Conservation (phyloP, 2,888 invertebrate species). For the Acrocyrtus sp. region DNA sequence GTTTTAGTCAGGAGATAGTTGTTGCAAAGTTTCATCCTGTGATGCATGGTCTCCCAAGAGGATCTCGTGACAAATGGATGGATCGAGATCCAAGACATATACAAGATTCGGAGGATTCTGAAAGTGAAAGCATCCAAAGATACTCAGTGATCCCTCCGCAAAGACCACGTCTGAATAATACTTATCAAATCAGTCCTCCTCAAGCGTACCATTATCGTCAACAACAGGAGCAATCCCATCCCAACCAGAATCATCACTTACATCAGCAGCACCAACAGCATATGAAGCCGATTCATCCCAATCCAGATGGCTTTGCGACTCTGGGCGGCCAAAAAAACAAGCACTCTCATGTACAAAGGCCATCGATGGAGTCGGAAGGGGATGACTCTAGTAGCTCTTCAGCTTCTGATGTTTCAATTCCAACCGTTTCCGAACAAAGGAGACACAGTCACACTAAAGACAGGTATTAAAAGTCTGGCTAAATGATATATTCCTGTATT, state of each 20-base stretch:
- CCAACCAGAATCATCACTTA: constrained; percentile 33
- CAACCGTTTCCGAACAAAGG: constrained; percentile 22
- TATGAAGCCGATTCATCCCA: constrained; percentile 4
- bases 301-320: constrained; percentile 29
- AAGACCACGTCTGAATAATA: constrained; percentile 52
- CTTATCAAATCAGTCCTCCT: constrained; percentile 54
- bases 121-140: constrained; percentile 55
- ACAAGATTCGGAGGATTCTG: constrained; percentile 53
- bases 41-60: constrained; percentile 56
- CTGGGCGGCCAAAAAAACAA: constrained; percentile 15
- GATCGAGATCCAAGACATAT: constrained; percentile 48
- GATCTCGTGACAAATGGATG: constrained; percentile 56
- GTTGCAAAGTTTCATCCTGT: constrained; percentile 62
- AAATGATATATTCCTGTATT: not conserved
- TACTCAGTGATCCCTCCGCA: constrained; percentile 55
- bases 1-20: constrained; percentile 61
- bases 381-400: constrained; percentile 17
- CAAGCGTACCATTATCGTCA: constrained; percentile 32
- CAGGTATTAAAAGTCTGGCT: constrained; percentile 13
- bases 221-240: constrained; percentile 33
- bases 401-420: constrained; percentile 22
- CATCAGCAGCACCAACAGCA: constrained; percentile 24
- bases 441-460: constrained; percentile 30
- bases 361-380: not conserved
- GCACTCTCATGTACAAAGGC: not conserved